Base-by-base conservation (phyloP, 2,888 invertebrate species). In the Sphecodes monilicornis region DNA sequence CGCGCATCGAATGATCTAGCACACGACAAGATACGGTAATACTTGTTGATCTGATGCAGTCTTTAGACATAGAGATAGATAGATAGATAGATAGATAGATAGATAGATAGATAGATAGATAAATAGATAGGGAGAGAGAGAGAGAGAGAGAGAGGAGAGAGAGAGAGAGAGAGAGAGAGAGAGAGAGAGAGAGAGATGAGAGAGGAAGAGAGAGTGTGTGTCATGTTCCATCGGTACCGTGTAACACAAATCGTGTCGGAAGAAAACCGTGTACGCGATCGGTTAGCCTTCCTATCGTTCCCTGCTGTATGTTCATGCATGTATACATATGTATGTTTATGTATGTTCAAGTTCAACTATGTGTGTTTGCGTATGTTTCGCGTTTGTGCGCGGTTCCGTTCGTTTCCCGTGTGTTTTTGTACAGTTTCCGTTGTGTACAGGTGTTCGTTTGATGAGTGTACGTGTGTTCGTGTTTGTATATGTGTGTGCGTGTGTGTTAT, bases 11-110 rank as follows among this genome's bases (percentile, higher is more conserved):
- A 79, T 75, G 76, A 87, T 86, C 84, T 87, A 88, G 84, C 82
- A 76, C 76, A 68, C 70, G 76, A 86, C 80, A 85, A 78, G 81
- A 85, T 80, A 86, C 70, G 75, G 68, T 86, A 90, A 89, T 87
- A 87, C 81, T 85, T 86, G 80, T 85, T 86, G 83, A 89, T 93
- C 90, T 89, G 91, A 92, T 92, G 93, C 93, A 94, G 93, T 93
- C 93, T 94, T 83, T 91, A 92, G 88, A 93, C 89, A 91, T 88
- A 70, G 64, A 64, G 16, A 64, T 0, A 64, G 29, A 64, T 0
- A 64, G 6, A 32, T 0, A 29, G 13, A 29, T 0, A 26, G 57
- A 13, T 26, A 26, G n/a, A 60, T 11, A 60, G 29, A 60, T 4
- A 60, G 29, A 29, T 13, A 29, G 13, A 29, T 1, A 16, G 57